phyloP scores from a whole-genome alignment of 2,888 invertebrate species.

The Cataglyphis rosenhaueri region DNA sequence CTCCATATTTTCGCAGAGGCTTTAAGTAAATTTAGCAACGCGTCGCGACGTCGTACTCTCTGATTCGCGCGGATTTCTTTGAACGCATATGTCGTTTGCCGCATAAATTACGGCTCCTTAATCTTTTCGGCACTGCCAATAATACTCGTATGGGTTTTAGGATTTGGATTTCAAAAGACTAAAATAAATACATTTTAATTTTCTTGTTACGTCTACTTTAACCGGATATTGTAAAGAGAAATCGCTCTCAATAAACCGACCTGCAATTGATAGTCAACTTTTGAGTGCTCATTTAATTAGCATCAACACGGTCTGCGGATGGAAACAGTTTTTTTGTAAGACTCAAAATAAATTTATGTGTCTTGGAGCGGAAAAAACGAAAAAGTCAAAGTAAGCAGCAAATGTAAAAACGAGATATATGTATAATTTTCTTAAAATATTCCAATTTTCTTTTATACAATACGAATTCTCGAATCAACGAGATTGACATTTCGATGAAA shows the following conservation, averaged over 20 bases:
- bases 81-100: conserved; percentile 38
- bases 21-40: conserved; percentile 51
- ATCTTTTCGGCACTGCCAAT: conserved; percentile 14
- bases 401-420: conserved; percentile 21
- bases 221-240: conserved; percentile 21
- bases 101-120: conserved; percentile 44
- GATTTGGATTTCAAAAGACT: not conserved
- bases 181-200: not conserved
- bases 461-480: not conserved
- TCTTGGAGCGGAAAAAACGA: conserved; percentile 64
- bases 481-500: not conserved
- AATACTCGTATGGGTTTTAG: not conserved
- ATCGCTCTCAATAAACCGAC: conserved; percentile 10
- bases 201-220: not conserved
- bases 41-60: not conserved
- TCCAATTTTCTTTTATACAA: not conserved
- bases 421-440: not conserved
- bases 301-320: conserved; percentile 55
- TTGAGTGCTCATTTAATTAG: conserved; percentile 64
- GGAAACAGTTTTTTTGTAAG: conserved; percentile 47
- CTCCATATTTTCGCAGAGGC: conserved; percentile 38
- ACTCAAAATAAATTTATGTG: conserved; percentile 66
- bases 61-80: conserved; percentile 36
- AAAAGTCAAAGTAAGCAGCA: conserved; percentile 37
- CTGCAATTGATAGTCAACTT: conserved; percentile 52